These are phyloP conservation scores for Brienomyrus longianalis DNA, from an alignment of 2,113 vertebrate genomes.

Conservation along the genomic window DNA sequence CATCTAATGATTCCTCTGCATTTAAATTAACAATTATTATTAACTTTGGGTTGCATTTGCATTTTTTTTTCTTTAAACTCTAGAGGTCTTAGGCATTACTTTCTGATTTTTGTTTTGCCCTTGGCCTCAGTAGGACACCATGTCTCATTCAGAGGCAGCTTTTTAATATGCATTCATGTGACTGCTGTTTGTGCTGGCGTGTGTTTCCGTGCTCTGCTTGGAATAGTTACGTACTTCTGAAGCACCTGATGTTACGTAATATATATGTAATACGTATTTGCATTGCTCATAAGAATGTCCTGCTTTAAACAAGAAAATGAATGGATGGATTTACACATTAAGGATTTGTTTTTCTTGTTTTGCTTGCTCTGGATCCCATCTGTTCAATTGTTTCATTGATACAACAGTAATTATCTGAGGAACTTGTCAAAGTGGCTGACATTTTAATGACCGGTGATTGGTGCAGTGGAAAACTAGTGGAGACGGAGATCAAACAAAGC, in stretches of 20 bases:
- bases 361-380: conserved; percentile 4
- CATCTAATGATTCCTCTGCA: not conserved
- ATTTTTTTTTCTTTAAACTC: not conserved
- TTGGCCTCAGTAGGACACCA: not conserved
- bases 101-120: not conserved
- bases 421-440: conserved; percentile 4
- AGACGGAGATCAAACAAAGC: conserved; percentile 5
- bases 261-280: not conserved
- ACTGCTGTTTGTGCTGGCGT: not conserved
- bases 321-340: not conserved
- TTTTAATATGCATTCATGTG: not conserved
- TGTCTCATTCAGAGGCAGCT: not conserved
- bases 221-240: not conserved
- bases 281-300: not conserved
- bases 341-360: conserved; percentile 1
- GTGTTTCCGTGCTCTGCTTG: not conserved
- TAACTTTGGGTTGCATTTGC: not conserved
- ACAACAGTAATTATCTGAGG: conserved; percentile 4
- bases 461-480: not conserved
- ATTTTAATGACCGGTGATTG: conserved; percentile 15
- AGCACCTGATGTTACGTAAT: not conserved
- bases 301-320: not conserved
- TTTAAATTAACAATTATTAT: not conserved
- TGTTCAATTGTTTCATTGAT: conserved; percentile 4
- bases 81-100: conserved; percentile 41